Evolutionary conservation across 2,888 invertebrate species (phyloP).

Genomic region (Tipula unca): DNA sequence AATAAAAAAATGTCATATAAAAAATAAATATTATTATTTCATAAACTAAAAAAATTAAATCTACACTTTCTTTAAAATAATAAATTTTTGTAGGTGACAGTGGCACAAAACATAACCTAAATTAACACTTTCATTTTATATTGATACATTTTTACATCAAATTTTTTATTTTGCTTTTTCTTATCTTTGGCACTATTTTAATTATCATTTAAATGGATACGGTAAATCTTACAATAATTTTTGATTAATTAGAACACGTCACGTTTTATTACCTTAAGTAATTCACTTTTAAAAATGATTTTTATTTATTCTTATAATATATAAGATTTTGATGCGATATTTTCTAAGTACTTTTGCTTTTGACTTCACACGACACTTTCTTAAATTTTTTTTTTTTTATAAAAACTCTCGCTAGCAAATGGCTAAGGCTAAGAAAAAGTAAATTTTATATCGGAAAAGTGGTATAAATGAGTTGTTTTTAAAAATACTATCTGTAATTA

Average conservation of each 20-base stretch:
- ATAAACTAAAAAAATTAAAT: neutral
- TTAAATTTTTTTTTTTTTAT: neutral
- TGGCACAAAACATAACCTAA: conserved; percentile 8
- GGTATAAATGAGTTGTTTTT: neutral
- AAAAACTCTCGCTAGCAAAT: neutral
- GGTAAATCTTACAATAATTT: neutral
- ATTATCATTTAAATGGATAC: neutral
- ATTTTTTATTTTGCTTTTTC: neutral
- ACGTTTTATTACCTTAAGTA: conserved; percentile 8
- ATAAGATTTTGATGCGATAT: neutral
- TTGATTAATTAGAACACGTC: neutral
- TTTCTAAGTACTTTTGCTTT: neutral
- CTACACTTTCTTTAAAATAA: neutral
- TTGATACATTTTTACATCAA: neutral
- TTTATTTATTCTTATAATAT: neutral
- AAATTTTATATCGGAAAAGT: neutral
- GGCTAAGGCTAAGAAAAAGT: neutral
- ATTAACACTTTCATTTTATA: conserved; percentile 14
- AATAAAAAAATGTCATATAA: neutral
- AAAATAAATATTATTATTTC: neutral
- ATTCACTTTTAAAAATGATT: neutral
- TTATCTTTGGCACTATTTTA: neutral
- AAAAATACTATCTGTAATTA: neutral
- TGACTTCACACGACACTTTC: neutral
- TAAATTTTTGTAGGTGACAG: neutral